These are phyloP conservation scores for Ptyas mucosa DNA, from an alignment of 2,113 vertebrate genomes.

Conservation along the genomic window DNA sequence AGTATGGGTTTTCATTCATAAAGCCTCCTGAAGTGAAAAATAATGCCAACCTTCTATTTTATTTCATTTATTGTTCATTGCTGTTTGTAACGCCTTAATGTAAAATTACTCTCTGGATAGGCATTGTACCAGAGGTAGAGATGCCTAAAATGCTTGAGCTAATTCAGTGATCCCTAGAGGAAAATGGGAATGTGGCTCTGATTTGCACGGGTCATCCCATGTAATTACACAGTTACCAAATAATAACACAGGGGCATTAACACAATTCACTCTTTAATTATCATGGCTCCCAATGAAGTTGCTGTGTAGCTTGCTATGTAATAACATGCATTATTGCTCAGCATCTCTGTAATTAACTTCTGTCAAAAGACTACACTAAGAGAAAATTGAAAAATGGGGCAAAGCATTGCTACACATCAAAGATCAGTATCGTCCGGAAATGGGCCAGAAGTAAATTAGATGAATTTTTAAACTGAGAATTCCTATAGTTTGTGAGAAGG, in stretches of 20 bases:
- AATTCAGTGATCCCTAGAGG: constrained; percentile 18
- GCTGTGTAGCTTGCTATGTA: constrained; percentile 60
- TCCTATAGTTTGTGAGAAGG: background rate
- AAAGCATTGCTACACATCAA: constrained; percentile 47
- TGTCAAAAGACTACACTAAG: constrained; percentile 36
- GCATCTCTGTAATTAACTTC: constrained; percentile 50
- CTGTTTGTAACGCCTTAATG: background rate
- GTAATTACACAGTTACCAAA: constrained; percentile 54
- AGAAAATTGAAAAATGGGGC: constrained; percentile 41
- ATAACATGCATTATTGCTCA: constrained; percentile 62
- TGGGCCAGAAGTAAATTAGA: constrained; percentile 26
- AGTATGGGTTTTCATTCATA: background rate
- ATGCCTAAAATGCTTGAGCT: background rate
- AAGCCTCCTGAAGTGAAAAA: background rate
- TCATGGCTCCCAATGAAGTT: constrained; percentile 49
- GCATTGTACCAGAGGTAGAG: background rate
- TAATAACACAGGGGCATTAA: constrained; percentile 51
- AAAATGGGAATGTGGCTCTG: constrained; percentile 42
- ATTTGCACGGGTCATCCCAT: constrained; percentile 54
- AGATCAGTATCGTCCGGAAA: constrained; percentile 40
- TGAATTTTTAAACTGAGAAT: constrained; percentile 14
- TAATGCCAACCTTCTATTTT: background rate
- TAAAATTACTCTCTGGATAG: background rate
- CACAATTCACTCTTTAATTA: constrained; percentile 55
- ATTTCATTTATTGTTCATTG: background rate